phyloP scores from a whole-genome alignment of 92 coral and sea anemone genomes.

The Phenganax stokvisi region DNA sequence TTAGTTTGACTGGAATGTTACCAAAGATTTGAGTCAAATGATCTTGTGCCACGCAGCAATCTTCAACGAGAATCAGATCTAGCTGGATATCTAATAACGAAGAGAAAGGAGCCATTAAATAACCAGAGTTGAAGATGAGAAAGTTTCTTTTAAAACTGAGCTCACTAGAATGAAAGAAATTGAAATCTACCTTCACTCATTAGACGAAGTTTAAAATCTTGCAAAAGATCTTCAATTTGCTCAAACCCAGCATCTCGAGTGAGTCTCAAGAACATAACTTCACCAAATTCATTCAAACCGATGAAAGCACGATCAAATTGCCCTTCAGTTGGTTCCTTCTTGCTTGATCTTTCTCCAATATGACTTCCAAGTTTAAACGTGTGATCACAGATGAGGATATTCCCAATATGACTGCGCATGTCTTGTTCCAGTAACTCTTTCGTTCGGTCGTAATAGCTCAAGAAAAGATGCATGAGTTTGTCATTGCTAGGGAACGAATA shows the following conservation, averaged over 20 bases:
- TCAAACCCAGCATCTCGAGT: constrained; percentile 55
- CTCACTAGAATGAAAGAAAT: too few species aligned
- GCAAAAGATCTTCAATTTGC: constrained; percentile 52
- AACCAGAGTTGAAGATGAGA: too few species aligned
- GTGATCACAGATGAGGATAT: constrained; percentile 64
- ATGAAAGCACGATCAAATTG: constrained; percentile 67
- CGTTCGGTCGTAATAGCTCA: constrained; percentile 51
- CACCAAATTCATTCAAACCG: constrained; percentile 65
- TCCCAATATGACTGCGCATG: constrained; percentile 53
- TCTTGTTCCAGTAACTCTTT: constrained; percentile 51
- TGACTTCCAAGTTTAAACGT: constrained; percentile 60
- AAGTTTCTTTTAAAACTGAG: too few species aligned
- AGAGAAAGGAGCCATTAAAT: background rate
- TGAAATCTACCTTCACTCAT: constrained; percentile 31
- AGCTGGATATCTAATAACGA: constrained; percentile 34
- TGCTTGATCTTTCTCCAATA: constrained; percentile 47
- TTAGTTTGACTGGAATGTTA: constrained; percentile 21
- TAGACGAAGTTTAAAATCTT: constrained; percentile 45
- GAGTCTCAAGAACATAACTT: constrained; percentile 57
- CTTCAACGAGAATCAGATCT: constrained; percentile 61
- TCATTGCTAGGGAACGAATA: constrained; percentile 69
- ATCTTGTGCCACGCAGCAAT: constrained; percentile 55
- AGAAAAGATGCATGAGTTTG: constrained; percentile 63
- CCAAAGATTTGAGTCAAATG: constrained; percentile 33
- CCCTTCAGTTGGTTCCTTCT: constrained; percentile 45